These are phyloP conservation scores for Saguinus imperator DNA, from an alignment of 2,113 vertebrate species.

Conservation along the genomic window DNA sequence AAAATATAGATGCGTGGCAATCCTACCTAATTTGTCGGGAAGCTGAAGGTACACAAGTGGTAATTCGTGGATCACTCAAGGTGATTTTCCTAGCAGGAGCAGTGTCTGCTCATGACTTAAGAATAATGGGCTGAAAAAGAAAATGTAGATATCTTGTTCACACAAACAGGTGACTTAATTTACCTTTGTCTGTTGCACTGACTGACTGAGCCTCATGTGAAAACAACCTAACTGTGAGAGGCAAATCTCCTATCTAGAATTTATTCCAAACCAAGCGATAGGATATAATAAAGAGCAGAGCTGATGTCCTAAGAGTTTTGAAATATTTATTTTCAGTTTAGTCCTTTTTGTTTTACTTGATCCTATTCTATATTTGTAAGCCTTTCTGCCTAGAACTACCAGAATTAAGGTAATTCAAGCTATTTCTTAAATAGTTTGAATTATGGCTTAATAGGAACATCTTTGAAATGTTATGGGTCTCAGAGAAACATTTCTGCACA, in stretches of 20 bases:
- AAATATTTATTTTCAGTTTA: neutral
- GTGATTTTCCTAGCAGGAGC: neutral
- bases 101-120: neutral
- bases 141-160: neutral
- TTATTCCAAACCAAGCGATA: neutral
- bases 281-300: neutral
- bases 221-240: neutral
- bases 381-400: neutral
- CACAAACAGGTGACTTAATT: neutral
- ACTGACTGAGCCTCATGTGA: neutral
- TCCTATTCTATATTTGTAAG: neutral
- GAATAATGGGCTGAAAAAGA: neutral
- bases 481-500: slow-evolving; percentile 30
- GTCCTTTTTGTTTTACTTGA: neutral
- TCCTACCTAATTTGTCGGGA: neutral
- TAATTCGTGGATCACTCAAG: neutral
- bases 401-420: neutral
- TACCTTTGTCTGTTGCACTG: neutral
- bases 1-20: neutral
- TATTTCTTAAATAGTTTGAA: neutral
- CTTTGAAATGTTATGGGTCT: slow-evolving; percentile 21
- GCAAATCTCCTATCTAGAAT: neutral
- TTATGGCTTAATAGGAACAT: neutral
- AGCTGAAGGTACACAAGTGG: neutral
- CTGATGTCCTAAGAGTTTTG: neutral